phyloP scores from a whole-genome alignment of 2,888 invertebrate genomes.

The Drosophila neutralis region DNA sequence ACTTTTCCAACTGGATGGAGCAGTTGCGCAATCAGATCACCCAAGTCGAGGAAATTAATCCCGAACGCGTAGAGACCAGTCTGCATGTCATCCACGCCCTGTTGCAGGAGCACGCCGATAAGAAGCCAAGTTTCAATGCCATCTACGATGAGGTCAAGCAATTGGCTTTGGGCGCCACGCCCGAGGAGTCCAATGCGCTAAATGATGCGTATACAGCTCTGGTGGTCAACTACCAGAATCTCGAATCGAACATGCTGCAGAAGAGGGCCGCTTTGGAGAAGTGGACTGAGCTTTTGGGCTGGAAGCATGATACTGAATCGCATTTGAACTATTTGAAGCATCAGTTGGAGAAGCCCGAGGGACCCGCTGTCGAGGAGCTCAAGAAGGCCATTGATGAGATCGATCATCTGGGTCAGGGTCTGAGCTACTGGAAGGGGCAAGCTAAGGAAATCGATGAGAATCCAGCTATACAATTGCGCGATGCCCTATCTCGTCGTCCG shows the following conservation, averaged over 20 bases:
- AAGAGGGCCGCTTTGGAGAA: conserved; percentile 91
- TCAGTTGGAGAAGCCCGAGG: conserved; percentile 90
- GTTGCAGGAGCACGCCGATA: conserved; percentile 93
- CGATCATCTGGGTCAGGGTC: conserved; percentile 88
- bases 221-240: conserved; percentile 90
- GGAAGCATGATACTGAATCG: conserved; percentile 92
- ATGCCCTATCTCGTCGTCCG: conserved; percentile 89
- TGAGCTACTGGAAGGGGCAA: conserved; percentile 89
- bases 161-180: conserved; percentile 89
- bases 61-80: conserved; percentile 92
- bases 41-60: conserved; percentile 92
- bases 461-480: conserved; percentile 89
- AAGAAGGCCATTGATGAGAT: conserved; percentile 89
- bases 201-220: conserved; percentile 91
- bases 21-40: conserved; percentile 89
- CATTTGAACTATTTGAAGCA: conserved; percentile 92
- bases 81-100: conserved; percentile 92
- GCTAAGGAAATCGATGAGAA: conserved; percentile 89
- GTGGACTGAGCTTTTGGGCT: conserved; percentile 93
- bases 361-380: conserved; percentile 89
- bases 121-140: conserved; percentile 90
- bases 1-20: conserved; percentile 92
- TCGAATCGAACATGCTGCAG: conserved; percentile 90
- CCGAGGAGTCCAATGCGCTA: conserved; percentile 90
- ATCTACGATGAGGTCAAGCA: conserved; percentile 94